Evolutionary conservation across 2,113 vertebrate species (phyloP).

Genomic region (Gallinago paraguaiae): DNA sequence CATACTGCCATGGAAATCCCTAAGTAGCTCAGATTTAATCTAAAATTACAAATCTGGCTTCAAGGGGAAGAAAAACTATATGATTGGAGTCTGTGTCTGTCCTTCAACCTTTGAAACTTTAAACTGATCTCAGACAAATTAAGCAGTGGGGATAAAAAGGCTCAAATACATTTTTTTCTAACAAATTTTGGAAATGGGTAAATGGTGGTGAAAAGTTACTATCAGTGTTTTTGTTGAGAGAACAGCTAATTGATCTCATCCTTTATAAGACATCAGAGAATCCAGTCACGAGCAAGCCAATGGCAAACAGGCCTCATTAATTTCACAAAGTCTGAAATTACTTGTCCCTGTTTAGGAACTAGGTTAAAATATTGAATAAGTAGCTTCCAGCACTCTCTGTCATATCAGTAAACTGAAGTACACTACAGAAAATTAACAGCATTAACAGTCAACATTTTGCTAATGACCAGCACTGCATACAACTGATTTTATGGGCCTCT

Average conservation of each 20-base stretch:
- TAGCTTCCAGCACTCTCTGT: not conserved
- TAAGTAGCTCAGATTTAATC: not conserved
- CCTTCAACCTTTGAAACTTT: constrained; percentile 1
- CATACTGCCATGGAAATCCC: not conserved
- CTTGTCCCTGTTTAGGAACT: not conserved
- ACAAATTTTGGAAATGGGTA: not conserved
- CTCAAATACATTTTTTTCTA: not conserved
- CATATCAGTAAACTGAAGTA: not conserved
- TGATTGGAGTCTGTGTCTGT: not conserved
- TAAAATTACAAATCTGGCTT: not conserved
- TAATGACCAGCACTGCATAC: not conserved
- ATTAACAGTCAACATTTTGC: not conserved
- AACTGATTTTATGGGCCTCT: not conserved
- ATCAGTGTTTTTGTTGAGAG: not conserved
- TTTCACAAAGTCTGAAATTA: not conserved
- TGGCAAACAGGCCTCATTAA: not conserved
- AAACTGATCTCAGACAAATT: not conserved
- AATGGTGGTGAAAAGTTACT: not conserved
- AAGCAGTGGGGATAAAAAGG: not conserved
- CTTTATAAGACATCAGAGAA: constrained; percentile 12
- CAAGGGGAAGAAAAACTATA: not conserved
- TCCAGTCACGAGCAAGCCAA: not conserved
- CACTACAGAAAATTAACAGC: not conserved
- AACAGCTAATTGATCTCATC: not conserved
- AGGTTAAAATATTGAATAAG: not conserved